Base-by-base conservation (phyloP, 2,797 vertebrate species). In the Intellagama lesueurii region DNA sequence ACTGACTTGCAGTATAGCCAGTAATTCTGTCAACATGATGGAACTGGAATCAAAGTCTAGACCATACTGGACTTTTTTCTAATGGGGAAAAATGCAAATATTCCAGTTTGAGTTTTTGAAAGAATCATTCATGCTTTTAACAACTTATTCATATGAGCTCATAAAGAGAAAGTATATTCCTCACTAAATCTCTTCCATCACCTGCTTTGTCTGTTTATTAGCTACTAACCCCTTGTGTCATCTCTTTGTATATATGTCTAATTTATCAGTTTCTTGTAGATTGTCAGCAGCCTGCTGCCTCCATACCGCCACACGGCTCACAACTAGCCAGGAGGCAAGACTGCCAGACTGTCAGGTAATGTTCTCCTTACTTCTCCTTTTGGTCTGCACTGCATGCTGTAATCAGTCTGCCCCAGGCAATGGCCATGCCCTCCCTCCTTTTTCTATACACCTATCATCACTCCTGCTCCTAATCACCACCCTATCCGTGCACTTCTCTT, bases 181-280 rank as follows among this genome's bases (percentile, higher is more conserved):
- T 97, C 96, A 96, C 95, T 97, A 97, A 97, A 97, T 97, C 96
- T 97, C 93, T 94, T 93, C 95, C 92, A 86, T 92, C 87, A 90
- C 82, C 2, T 94, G 94, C 92, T 91, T 93, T 94, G 79, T 90
- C 88, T 87, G 92, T 96, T 94, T 82, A 77, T 83, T 77, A 68
- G 77, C 85, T 89, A 90, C 85, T 90, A 90, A 90, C 89, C 89
- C 95, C 97, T 99, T 98, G 97, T 98, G 97, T 98, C 97, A 96
- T 97, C 97, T 97, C 96, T 98, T 96, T 98, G 98, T 99, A 98
- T 98, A 99, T 98, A 96, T 99, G 98, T 99, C 99, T 99, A 99
- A 99, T 99, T 98, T 99, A 98, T 99, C 98, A 99, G 99, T 99
- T 97, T 99, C 98, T 99, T 97, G 97, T 99, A 99, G 99, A 99